Base-by-base conservation (phyloP, 2,797 vertebrate species). In the Microctenopoma stevenorrisi region DNA sequence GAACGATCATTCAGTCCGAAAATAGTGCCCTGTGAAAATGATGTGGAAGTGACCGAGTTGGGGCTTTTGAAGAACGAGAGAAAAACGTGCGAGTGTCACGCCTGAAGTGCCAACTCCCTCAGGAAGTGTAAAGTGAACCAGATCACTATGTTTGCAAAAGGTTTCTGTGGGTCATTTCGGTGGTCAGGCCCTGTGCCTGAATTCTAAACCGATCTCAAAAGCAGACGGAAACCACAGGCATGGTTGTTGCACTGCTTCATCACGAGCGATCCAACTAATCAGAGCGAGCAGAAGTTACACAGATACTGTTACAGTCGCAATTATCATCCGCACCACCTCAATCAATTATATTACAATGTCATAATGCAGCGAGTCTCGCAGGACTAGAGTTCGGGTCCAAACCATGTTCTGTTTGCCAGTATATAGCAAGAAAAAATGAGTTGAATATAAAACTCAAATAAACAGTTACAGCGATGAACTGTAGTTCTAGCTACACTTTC, bases 111-210 rank as follows among this genome's bases (percentile, higher is more conserved):
- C 85, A 63, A 63, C 71, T 90, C 88, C 85, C 92, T 69, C 52
- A 78, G 85, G 87, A 48, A 44, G 64, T 70, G 82, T 85, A 78
- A 86, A 89, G 79, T 81, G 70, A 88, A 76, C 61, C 85, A 80
- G 73, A 85, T 91, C 90, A 75, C 88, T 72, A 28, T 90, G 89
- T 74, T 53, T 92, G 83, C 82, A 82, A 56, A 90, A 85, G 87
- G 76, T 79, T 22, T 79, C 80, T 78, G 71, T 25, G 83, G 90
- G 82, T 89, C 82, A 84, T 72, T 90, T 82, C 50, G n/a, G 70
- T 72, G 86, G 79, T 80, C 77, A 64, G 83, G 71, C 73, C 55
- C 66, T 53, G 65, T 14, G 40, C 46, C 44, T 35, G 64, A 59
- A 51, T 42, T 50, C 62, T n/a, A 60, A 85, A 64, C 52, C 57